Evolutionary conservation across 2,113 vertebrate genomes (phyloP), one percentile per base, ranked within the genome.

Genomic region (Prunella fulvescens): DNA sequence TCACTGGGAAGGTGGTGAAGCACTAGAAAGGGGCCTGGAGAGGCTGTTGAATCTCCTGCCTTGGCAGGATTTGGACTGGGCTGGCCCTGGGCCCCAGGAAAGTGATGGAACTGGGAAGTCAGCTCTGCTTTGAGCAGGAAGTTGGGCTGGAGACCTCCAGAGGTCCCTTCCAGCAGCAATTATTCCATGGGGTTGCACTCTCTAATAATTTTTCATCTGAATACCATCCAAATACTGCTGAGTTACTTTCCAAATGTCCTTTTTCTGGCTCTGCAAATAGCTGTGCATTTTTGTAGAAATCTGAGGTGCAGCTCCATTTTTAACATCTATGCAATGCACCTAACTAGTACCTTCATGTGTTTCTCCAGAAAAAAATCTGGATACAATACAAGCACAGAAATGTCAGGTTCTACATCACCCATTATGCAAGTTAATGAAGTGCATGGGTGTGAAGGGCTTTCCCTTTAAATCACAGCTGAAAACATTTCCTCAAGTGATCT

Each of bases 381-480:
- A 47, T 84, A 39, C n/a, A 70, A 39, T 35, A 54, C 39, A 79
- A 90, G 87, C 70, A 42, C 24, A 76, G 70, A 69, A 90, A 53
- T 87, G 51, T 79, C 70, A 81, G 60, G 61, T 87, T 87, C 84
- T 85, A 19, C 70, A 54, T 56, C 51, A 64, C 16, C n/a, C 57
- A 28, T 91, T 81, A 28, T 74, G 56, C 79, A 83, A 94, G 70
- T 74, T 89, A 71, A 78, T 93, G 73, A 91, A 85, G 65, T 81
- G 53, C 87, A 78, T 81, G 87, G 61, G 84, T 93, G 90, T 93
- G 90, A 88, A 91, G 74, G 85, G 66, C 72, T 93, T 95, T 90
- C 85, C 73, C 33, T 91, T 77, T 76, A 89, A 93, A 85, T 94
- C 70, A 53, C 81, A 88, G 70, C 85, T 79, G 57, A 85, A 93